Evolutionary conservation across 1,140 invertebrate genomes (phyloP), one percentile per base, ranked within the genome.

Genomic region (Phortica variegata): DNA sequence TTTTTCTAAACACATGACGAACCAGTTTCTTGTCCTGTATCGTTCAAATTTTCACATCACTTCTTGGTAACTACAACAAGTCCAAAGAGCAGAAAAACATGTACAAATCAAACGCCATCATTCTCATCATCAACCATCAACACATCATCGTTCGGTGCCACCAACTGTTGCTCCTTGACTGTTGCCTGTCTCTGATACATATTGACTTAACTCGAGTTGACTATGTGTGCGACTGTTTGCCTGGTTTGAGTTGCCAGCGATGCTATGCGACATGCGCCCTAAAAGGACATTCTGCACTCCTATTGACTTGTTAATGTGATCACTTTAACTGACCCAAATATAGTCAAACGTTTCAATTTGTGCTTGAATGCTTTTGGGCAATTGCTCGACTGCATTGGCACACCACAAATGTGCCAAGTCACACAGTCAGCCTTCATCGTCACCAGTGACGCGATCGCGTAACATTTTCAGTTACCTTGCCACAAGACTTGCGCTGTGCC

Each of bases 231-330:
- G 23, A 26, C 23, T 5, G 23, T 26, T 26, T 26, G 23, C 23
- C 10, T 26, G 23, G 5, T 26, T 26, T 6, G 10, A 26, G 23
- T 10, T 6, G 10, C 5, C 23, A 26, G 10, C 23, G 60, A 38
- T 51, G 63, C 60, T 57, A 60, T 60, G 62, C 61, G 65, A 65
- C 68, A 26, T 6, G 23, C 23, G 63, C 63, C 63, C 63, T 68
- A 68, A 68, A 68, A 68, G 63, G 63, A 68, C 50, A 37, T 54
- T 26, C 23, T 68, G 63, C 57, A 68, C 63, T 68, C 60, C 63
- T 68, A 68, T 68, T 68, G 63, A 68, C 63, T 68, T 68, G 63
- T 68, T 68, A 68, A 68, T 68, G 63, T 63, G 63, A 68, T 68
- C 63, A 68, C 63, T 68, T 68, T 68, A 68, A 60, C 63, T 68